phyloP scores from a whole-genome alignment of 2,888 invertebrate species.

The Ophioninae sp. region DNA sequence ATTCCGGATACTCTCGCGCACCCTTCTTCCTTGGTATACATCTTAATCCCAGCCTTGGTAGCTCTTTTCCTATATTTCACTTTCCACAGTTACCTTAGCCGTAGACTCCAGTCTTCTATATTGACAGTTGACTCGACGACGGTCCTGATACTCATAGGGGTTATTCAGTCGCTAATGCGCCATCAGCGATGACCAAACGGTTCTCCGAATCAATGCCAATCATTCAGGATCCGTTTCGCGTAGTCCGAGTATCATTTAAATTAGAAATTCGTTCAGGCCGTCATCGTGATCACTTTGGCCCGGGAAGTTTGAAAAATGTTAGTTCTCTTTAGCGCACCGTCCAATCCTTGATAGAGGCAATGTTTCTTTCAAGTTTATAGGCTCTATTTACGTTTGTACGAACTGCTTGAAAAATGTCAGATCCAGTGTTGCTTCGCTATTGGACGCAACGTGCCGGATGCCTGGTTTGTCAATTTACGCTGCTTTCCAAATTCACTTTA shows the following conservation, averaged over 20 bases:
- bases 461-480: no score
- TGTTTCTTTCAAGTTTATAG: no score
- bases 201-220: background rate
- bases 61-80: background rate
- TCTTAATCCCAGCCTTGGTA: background rate
- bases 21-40: conserved; percentile 2
- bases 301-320: no score
- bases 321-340: no score
- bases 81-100: background rate
- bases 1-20: conserved; percentile 4
- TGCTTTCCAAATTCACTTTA: no score
- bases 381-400: no score
- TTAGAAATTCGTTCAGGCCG: no score
- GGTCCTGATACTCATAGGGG: background rate
- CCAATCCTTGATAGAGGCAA: no score
- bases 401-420: no score
- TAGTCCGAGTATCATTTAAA: background rate
- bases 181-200: background rate
- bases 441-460: no score
- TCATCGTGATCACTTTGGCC: no score
- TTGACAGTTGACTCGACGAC: background rate
- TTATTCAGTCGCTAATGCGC: background rate
- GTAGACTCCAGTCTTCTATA: background rate
- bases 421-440: no score
- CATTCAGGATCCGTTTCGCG: background rate